Evolutionary conservation across 2,888 invertebrate species (phyloP).

Genomic region (Coremacera marginata): DNA sequence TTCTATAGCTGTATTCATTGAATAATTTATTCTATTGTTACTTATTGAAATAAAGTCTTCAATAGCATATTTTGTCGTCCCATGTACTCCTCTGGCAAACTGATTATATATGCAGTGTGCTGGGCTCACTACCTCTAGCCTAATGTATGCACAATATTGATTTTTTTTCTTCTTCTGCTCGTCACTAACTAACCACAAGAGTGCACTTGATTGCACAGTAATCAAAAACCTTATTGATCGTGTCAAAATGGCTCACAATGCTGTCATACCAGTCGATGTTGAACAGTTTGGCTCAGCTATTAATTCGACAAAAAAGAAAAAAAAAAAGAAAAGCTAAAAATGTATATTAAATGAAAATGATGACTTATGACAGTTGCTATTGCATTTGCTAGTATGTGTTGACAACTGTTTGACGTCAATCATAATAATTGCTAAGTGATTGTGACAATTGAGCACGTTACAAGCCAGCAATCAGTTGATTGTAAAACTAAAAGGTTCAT

Average conservation of each 20-base stretch:
- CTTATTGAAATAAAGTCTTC: too few relatives aligned
- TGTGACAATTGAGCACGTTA: conserved; percentile 8
- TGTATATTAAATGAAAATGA: neutral
- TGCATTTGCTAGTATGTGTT: neutral
- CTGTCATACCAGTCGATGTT: neutral
- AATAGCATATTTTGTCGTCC: too few relatives aligned
- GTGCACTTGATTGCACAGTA: conserved; percentile 33
- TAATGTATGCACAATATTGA: neutral
- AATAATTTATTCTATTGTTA: too few relatives aligned
- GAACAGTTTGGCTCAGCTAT: neutral
- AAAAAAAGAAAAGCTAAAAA: neutral
- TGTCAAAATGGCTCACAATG: conserved; percentile 36
- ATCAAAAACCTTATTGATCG: conserved; percentile 15
- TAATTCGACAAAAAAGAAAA: too few relatives aligned
- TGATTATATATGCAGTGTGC: neutral
- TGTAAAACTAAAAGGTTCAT: too few relatives aligned
- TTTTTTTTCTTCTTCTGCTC: neutral
- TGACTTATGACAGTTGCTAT: neutral
- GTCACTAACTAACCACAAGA: conserved; percentile 31
- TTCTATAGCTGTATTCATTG: too few relatives aligned
- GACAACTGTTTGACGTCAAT: conserved; percentile 17
- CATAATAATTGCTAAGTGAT: neutral
- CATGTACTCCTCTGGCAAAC: too few relatives aligned
- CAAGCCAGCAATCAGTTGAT: too few relatives aligned
- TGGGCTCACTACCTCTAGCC: neutral